Base-by-base conservation (phyloP, 2,113 vertebrate genomes). In the Orthonyx spaldingii region DNA sequence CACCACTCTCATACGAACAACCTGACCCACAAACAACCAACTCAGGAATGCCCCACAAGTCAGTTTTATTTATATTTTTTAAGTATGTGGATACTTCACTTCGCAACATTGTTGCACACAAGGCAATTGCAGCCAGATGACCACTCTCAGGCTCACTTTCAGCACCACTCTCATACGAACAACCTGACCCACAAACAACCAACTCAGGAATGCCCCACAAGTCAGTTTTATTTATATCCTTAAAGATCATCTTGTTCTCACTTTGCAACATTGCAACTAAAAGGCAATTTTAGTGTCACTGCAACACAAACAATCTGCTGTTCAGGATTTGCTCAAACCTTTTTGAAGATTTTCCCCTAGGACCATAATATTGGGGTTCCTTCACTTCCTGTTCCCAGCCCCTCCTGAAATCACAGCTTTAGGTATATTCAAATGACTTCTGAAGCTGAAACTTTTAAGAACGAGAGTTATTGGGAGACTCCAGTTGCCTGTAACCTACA, bases 1-100 rank as follows among this genome's bases (percentile, higher is more conserved):
- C 0, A 7, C 7, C 12, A 3, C 22, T 20, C 3, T 2, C 3
- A 4, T 0, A 3, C 0, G 1, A 47, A 59, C 35, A n/a, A n/a
- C n/a, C n/a, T n/a, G n/a, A n/a, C n/a, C n/a, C n/a, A n/a, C n/a
- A n/a, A n/a, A n/a, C n/a, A n/a, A n/a, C n/a, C n/a, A n/a, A n/a
- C n/a, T n/a, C 17, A 1, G 52, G 56, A 16, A 68, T 8, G 4
- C 24, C 7, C 18, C 2, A 3, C 21, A 1, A 0, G 8, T 18
- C 80, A 22, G 10, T 61, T 82, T 69, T 3, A 3, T 33, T 74
- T 61, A 1, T 1, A 15, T 46, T 77, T 56, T 16, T 22, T 1
- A 22, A 65, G 37, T 1, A 1, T 4, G 37, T 35, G 66, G 35
- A 3, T 2, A 13, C 2, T 65, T 42, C 1, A 15, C 13, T 42